Evolutionary conservation across 2,888 invertebrate species (phyloP), one percentile per base, ranked within the genome.

Genomic region (Diachrysia chrysitis): DNA sequence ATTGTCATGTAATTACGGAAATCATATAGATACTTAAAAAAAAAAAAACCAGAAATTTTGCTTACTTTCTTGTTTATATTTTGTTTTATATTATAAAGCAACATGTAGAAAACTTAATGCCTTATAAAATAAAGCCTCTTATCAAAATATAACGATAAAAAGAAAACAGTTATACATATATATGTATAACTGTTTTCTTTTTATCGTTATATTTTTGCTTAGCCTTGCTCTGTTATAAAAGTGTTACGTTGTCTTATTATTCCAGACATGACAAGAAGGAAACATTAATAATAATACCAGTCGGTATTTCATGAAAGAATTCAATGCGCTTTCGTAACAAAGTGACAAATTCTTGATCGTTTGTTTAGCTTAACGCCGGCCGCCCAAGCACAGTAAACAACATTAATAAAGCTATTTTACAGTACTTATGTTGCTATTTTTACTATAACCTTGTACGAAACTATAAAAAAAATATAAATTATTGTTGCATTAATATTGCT

Each of bases 391-490:
- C 14, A 37, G 12, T 21, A 21, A 63, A 54, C 48, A 16, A 10
- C 42, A 65, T 69, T 57, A 59, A 61, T 48, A 68, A 23, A 37
- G 42, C 14, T 17, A 37, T 55, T 61, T 42, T 25, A 59, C 48
- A 60, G 35, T 16, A 23, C 48, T 48, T 62, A 48, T 59, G 25
- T 53, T n/a, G 48, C 35, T 58, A 21, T 51, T 62, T 61, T 61
- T 48, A 63, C 19, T 56, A 60, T 61, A 63, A 70, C 63, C 58
- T 58, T 66, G 70, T 61, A 56, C 64, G 61, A 69, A 53, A 35
- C 57, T 12, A 73, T 69, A 60, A 73, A 58, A 71, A 74, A 25
- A 69, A 60, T 65, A 73, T 74, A 58, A n/a, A n/a, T n/a, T n/a
- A 70, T 48, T 37, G 54, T 54, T 66, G 58, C 59, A 23, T n/a